A percentile compares a stretch with the other conserved stretches of the same genome.
These are phyloP conservation scores for Varecia variegata DNA, from an alignment of 2,797 vertebrate species.

Conservation along the genomic window DNA sequence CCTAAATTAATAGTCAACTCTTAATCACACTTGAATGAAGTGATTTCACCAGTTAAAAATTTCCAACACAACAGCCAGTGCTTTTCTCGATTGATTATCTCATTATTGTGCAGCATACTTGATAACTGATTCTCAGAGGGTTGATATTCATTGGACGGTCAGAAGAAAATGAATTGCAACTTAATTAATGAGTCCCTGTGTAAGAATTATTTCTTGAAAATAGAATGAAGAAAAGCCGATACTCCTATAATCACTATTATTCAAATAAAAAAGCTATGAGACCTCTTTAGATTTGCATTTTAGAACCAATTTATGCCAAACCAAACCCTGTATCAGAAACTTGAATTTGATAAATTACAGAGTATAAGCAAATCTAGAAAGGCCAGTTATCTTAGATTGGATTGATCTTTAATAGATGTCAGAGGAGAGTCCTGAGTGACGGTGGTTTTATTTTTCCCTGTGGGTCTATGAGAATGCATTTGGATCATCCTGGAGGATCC, in stretches of 20 bases:
- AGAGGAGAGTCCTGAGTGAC: neutral
- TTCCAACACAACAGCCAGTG: neutral
- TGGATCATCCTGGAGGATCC: neutral
- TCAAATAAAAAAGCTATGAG: slow-evolving; percentile 49
- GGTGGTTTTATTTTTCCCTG: neutral
- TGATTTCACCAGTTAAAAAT: neutral
- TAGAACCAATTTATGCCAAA: neutral
- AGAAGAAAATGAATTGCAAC: slow-evolving; percentile 57
- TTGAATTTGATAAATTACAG: neutral
- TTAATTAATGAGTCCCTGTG: slow-evolving; percentile 25
- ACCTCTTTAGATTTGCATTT: neutral
- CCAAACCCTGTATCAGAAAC: neutral
- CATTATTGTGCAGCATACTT: neutral
- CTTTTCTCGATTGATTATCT: slow-evolving; percentile 53
- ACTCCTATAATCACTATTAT: neutral
- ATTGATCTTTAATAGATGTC: neutral
- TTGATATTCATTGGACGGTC: slow-evolving; percentile 50
- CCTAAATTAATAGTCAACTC: neutral
- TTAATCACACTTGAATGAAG: neutral
- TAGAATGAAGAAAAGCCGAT: neutral
- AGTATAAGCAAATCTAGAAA: neutral
- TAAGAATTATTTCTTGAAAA: slow-evolving; percentile 48
- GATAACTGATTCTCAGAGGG: slow-evolving; percentile 44
- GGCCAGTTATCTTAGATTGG: neutral
- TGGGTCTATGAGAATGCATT: neutral